Percentiles rank a stretch among this genome's conserved stretches.
These are phyloP conservation scores for Thamnophis elegans DNA, from an alignment of 2,797 vertebrate species.

Conservation along the genomic window DNA sequence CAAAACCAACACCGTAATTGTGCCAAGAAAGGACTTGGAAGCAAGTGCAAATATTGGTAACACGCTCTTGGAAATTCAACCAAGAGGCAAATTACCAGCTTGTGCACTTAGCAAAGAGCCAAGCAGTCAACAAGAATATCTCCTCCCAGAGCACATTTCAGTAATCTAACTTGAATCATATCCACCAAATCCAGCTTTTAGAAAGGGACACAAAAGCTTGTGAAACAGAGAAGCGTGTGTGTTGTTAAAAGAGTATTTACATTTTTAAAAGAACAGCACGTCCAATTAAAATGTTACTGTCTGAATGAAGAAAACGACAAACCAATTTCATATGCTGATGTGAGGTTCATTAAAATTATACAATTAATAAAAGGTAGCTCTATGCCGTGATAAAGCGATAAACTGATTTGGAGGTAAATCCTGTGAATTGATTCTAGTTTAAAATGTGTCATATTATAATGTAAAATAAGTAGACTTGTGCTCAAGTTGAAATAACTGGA, in stretches of 20 bases:
- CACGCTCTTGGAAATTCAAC: not conserved
- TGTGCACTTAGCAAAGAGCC: not conserved
- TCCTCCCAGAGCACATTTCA: not conserved
- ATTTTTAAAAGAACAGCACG: not conserved
- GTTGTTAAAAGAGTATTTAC: not conserved
- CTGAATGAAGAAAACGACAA: not conserved
- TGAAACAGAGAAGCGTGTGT: not conserved
- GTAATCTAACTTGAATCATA: not conserved
- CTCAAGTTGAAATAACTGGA: not conserved
- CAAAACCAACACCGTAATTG: conserved; percentile 3
- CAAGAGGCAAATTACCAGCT: not conserved
- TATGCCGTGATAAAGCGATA: not conserved
- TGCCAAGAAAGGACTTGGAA: not conserved
- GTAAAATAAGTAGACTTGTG: not conserved
- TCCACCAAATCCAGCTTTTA: no score
- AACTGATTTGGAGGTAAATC: not conserved
- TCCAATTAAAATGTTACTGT: not conserved
- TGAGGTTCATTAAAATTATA: not conserved
- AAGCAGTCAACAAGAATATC: not conserved
- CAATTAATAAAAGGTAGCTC: not conserved
- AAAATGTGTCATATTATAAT: not conserved
- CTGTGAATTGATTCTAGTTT: not conserved
- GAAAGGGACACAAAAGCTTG: not conserved
- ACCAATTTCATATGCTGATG: not conserved
- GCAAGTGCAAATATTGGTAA: not conserved